A percentile compares a stretch with the other conserved stretches of the same genome.
Conservation (phyloP, 2,888 invertebrate genomes). For the Formica aserva region DNA sequence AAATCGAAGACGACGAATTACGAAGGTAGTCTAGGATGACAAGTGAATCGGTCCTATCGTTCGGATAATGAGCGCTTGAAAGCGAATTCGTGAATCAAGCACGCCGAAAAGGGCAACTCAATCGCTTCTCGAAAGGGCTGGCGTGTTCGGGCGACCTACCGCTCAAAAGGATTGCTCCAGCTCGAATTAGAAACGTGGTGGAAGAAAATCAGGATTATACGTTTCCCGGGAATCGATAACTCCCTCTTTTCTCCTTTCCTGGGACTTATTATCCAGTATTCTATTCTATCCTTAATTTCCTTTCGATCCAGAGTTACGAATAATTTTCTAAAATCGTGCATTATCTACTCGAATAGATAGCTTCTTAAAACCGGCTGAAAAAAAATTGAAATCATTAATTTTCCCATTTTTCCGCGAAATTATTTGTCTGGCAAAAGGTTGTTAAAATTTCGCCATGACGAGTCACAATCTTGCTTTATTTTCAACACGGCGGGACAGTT, state of each 20-base stretch:
- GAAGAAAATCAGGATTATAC: conserved; percentile 54
- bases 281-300: conserved; percentile 28
- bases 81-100: conserved; percentile 29
- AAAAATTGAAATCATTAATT: neutral
- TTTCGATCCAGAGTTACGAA: neutral
- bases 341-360: neutral
- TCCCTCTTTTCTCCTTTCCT: neutral
- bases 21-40: conserved; percentile 44
- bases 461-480: conserved; percentile 6
- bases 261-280: neutral
- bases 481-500: neutral
- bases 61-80: conserved; percentile 42
- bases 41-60: conserved; percentile 36
- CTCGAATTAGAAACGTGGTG: neutral
- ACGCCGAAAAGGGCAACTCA: conserved; percentile 32
- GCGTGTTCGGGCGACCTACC: conserved; percentile 14
- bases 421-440: conserved; percentile 13
- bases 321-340: conserved; percentile 26
- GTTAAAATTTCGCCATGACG: conserved; percentile 13
- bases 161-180: conserved; percentile 34
- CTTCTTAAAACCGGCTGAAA: neutral
- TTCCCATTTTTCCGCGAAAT: neutral
- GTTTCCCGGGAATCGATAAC: conserved; percentile 40
- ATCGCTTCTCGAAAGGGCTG: conserved; percentile 35
- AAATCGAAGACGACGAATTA: conserved; percentile 40